Conservation (phyloP, 2,888 invertebrate genomes). For the Tridacna gigas region DNA sequence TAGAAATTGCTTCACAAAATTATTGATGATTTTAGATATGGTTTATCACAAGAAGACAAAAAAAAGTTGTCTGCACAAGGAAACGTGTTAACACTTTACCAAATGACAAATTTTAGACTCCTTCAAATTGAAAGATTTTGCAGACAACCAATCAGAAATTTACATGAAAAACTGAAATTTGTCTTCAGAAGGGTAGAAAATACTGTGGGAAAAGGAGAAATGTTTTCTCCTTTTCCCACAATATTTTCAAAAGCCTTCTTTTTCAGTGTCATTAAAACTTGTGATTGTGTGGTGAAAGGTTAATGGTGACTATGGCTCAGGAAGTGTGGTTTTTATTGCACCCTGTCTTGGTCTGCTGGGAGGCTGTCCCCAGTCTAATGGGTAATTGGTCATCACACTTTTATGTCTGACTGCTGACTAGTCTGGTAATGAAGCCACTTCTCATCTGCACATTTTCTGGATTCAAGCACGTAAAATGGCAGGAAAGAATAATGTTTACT, state of each 20-base stretch:
- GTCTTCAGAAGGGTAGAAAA: too few species aligned
- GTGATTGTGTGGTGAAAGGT: neutral
- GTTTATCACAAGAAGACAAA: too few species aligned
- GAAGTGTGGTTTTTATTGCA: conserved; percentile 23
- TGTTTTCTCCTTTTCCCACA: neutral
- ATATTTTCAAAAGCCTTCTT: neutral
- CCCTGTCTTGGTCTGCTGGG: conserved; percentile 6
- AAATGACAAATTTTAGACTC: too few species aligned
- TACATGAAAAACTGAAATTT: too few species aligned
- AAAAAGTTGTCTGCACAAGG: too few species aligned
- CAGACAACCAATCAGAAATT: too few species aligned
- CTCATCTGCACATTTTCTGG: neutral
- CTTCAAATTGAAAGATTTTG: too few species aligned
- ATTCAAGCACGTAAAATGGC: neutral
- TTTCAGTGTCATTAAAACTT: neutral
- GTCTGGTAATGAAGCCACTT: conserved; percentile 5
- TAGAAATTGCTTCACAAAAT: too few species aligned
- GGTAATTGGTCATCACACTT: conserved; percentile 26
- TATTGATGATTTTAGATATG: too few species aligned
- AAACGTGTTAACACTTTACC: too few species aligned
- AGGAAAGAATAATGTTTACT: conserved; percentile 15
- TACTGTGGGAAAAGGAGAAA: too few species aligned
- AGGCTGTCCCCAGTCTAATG: conserved; percentile 1
- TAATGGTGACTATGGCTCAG: neutral
- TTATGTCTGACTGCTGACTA: conserved; percentile 10